Percentiles rank a stretch among this genome's conserved stretches.
Conservation (phyloP, 2,888 invertebrate species). For the Polylopha cassiicola region DNA sequence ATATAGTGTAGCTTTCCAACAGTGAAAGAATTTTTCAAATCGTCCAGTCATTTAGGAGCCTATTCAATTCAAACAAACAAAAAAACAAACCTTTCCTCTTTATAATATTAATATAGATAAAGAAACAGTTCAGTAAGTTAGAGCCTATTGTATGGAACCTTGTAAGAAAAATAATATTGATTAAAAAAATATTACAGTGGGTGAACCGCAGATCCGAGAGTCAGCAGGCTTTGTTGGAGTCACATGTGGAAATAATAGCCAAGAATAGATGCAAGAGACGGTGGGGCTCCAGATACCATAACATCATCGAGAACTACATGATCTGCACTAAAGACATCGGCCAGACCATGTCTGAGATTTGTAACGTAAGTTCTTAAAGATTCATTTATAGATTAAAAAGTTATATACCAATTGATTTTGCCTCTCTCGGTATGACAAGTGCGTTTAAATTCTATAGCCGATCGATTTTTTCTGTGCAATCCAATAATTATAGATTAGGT, state of each 20-base stretch:
- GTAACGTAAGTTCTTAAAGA: conserved; percentile 46
- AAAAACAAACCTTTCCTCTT: no score
- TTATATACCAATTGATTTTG: not conserved
- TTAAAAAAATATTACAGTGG: conserved; percentile 41
- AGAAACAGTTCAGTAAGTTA: no score
- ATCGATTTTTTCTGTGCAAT: no score
- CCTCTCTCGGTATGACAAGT: no score
- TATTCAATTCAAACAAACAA: no score
- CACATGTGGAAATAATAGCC: conserved; percentile 52
- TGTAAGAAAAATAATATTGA: not conserved
- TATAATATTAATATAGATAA: no score
- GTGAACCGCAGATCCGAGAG: conserved; percentile 49
- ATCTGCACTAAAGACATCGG: conserved; percentile 64
- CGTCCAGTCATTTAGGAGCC: no score
- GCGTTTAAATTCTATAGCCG: no score
- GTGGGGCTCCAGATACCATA: conserved; percentile 59
- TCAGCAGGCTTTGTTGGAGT: conserved; percentile 51
- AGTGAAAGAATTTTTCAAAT: no score
- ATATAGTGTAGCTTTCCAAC: no score
- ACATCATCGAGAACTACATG: conserved; percentile 68
- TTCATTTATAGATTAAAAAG: conserved; percentile 2
- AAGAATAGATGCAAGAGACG: conserved; percentile 58
- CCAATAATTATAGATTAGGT: no score
- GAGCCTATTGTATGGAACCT: no score
- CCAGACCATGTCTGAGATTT: conserved; percentile 65